These are phyloP conservation scores for Acleris literana DNA, from an alignment of 2,888 invertebrate species.

Conservation along the genomic window DNA sequence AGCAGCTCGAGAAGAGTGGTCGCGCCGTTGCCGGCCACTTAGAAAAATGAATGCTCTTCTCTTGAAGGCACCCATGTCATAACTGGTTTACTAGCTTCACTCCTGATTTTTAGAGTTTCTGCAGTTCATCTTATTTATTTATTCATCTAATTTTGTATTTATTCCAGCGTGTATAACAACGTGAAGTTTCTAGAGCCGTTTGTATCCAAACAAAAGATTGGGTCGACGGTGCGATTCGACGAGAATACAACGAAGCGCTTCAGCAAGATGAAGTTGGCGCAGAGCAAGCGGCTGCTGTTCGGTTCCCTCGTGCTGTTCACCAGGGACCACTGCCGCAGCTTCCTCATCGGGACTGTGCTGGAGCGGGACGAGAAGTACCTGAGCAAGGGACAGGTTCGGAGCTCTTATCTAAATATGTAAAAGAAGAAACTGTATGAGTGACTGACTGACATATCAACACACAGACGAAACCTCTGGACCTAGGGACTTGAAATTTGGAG, in stretches of 20 bases:
- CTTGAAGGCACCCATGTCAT: too few relatives aligned
- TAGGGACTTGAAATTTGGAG: too few relatives aligned
- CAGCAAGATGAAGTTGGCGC: conserved; percentile 64
- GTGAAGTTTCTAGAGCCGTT: conserved; percentile 68
- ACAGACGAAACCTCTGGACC: too few relatives aligned
- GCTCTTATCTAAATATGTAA: too few relatives aligned
- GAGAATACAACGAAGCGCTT: conserved; percentile 52
- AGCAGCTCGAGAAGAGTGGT: too few relatives aligned
- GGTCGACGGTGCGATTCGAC: conserved; percentile 61
- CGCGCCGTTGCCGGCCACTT: too few relatives aligned
- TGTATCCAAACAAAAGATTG: conserved; percentile 61
- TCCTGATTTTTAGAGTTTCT: too few relatives aligned
- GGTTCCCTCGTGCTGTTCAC: conserved; percentile 90
- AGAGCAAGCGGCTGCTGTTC: conserved; percentile 84
- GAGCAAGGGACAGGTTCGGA: conserved; percentile 63
- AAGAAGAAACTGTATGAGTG: too few relatives aligned
- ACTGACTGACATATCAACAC: too few relatives aligned
- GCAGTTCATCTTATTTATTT: too few relatives aligned
- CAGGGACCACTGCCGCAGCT: conserved; percentile 85
- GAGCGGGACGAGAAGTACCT: conserved; percentile 75
- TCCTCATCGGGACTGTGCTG: conserved; percentile 87
- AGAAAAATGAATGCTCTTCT: too few relatives aligned
- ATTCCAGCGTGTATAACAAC: conserved; percentile 64
- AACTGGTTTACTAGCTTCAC: too few relatives aligned
- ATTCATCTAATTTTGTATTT: neutral